phyloP scores from a whole-genome alignment of 2,888 invertebrate genomes.

The Apodemia hepburni region DNA sequence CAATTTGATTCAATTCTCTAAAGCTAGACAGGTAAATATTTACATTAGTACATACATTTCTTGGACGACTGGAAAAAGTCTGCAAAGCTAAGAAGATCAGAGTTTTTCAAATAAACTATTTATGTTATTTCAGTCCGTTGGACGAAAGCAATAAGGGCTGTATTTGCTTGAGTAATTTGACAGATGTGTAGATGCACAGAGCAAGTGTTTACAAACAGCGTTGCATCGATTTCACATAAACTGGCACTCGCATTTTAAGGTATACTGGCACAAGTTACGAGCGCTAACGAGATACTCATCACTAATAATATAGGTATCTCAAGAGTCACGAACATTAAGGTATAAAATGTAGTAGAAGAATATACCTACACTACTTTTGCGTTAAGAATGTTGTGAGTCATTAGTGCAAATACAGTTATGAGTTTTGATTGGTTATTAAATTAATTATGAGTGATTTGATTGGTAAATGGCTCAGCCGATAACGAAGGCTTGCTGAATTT shows the following conservation, averaged over 20 bases:
- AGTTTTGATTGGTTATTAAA: too few species aligned
- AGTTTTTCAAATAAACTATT: constrained; percentile 20
- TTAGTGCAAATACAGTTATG: too few species aligned
- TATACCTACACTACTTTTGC: too few species aligned
- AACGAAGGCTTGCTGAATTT: too few species aligned
- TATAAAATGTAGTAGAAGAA: too few species aligned
- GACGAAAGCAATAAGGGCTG: constrained; percentile 21
- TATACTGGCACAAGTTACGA: constrained; percentile 29
- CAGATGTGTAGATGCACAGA: constrained; percentile 33
- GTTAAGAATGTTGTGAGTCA: too few species aligned
- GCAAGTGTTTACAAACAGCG: constrained; percentile 73
- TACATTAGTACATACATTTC: constrained; percentile 8
- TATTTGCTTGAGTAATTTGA: constrained; percentile 29
- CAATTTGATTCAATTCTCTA: neutral
- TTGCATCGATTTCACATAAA: constrained; percentile 79
- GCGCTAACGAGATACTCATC: constrained; percentile 7
- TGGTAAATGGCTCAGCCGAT: too few species aligned
- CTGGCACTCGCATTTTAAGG: constrained; percentile 37
- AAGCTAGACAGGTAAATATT: constrained; percentile 7
- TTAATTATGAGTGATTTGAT: too few species aligned
- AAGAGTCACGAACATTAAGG: too few species aligned
- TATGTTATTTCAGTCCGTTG: constrained; percentile 18
- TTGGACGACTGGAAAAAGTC: constrained; percentile 1
- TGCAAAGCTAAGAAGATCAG: constrained; percentile 29
- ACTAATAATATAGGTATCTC: too few species aligned